Percentiles rank a stretch among this genome's conserved stretches.
phyloP scores from a whole-genome alignment of 2,113 vertebrate genomes.

The Ariopsis seemanni region DNA sequence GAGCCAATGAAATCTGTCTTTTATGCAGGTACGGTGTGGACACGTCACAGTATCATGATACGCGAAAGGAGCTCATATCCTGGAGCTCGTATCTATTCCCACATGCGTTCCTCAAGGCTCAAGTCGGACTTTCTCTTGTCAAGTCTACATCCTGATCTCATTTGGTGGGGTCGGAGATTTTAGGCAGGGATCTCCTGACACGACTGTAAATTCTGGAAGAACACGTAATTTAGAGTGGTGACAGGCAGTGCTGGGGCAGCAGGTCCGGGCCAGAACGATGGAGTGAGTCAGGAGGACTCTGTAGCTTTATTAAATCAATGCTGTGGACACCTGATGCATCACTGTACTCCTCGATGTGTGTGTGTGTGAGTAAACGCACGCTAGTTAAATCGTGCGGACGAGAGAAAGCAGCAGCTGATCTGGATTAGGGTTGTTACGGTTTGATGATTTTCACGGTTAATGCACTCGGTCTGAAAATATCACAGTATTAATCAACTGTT shows the following conservation, averaged over 20 bases:
- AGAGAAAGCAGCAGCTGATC: background rate
- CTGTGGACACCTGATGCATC: slow-evolving; percentile 42
- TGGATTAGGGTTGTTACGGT: background rate
- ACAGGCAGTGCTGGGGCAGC: slow-evolving; percentile 44
- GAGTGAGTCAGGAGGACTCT: slow-evolving; percentile 59
- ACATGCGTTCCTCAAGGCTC: slow-evolving; percentile 27
- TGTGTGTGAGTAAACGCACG: background rate
- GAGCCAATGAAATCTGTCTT: slow-evolving; percentile 61
- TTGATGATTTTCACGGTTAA: background rate
- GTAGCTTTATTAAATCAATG: slow-evolving; percentile 54
- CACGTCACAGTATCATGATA: slow-evolving; percentile 54
- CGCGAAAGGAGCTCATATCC: slow-evolving; percentile 61
- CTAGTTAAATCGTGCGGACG: slow-evolving; percentile 6
- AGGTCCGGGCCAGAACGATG: slow-evolving; percentile 33
- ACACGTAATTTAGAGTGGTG: slow-evolving; percentile 60
- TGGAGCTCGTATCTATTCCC: slow-evolving; percentile 50
- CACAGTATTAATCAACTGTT: background rate
- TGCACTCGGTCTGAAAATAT: background rate
- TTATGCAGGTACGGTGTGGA: slow-evolving; percentile 53
- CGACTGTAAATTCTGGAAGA: slow-evolving; percentile 58
- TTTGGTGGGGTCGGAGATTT: slow-evolving; percentile 57
- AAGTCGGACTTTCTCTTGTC: slow-evolving; percentile 47
- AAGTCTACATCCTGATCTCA: slow-evolving; percentile 51
- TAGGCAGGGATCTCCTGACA: slow-evolving; percentile 60
- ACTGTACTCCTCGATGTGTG: background rate